Percentiles rank a stretch among this genome's conserved stretches.
Evolutionary conservation across 2,797 vertebrate genomes (phyloP).

Genomic region (Peromyscus aztecus): DNA sequence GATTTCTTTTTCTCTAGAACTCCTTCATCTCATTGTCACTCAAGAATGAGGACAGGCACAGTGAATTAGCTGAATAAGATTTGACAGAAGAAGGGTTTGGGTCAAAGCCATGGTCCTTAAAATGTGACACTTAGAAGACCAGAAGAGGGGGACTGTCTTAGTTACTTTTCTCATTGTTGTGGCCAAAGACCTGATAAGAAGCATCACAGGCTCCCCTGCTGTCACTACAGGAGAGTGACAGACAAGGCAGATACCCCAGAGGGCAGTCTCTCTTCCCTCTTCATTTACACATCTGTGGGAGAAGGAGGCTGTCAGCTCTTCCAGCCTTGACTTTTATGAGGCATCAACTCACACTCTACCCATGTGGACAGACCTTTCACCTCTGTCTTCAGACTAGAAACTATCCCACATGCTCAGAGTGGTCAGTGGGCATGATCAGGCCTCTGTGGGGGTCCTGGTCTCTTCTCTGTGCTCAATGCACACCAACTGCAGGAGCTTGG

Average conservation of each 20-base stretch:
- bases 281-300: neutral
- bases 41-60: neutral
- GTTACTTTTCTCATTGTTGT: neutral
- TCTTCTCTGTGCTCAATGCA: neutral
- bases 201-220: neutral
- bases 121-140: neutral
- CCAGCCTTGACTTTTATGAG: neutral
- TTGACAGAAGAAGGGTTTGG: neutral
- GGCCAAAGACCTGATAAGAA: neutral
- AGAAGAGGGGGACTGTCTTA: neutral
- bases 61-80: neutral
- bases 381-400: neutral
- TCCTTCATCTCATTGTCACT: neutral
- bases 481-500: no score
- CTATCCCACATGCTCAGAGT: neutral
- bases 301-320: neutral
- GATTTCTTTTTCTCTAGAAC: neutral
- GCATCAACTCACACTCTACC: no score
- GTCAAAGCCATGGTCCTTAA: neutral
- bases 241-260: neutral
- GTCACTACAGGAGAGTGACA: neutral
- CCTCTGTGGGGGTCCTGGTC: neutral
- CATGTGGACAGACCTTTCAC: no score
- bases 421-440: neutral
- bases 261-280: neutral